Evolutionary conservation across 2,888 invertebrate genomes (phyloP), one percentile per base, ranked within the genome.

Genomic region (Litoditis marina): DNA sequence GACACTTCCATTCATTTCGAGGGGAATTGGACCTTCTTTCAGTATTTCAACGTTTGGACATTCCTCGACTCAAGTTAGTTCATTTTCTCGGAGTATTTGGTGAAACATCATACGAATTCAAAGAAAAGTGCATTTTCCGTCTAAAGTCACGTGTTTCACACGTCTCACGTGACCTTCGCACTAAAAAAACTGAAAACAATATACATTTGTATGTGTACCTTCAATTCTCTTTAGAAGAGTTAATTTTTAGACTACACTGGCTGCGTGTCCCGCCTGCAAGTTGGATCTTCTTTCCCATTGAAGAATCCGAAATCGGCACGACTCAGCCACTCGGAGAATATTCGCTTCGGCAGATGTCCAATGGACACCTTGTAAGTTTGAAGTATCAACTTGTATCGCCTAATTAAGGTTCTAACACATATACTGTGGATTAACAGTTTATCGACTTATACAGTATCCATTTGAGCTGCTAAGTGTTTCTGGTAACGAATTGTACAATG

Each of bases 21-120:
- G 36, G 81, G 81, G 44, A 81, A 81, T 63, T 81, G 79, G 68
- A 72, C 79, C 3, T 81, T 81, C 53, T 81, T 81, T 65, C 66
- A 74, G 36, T 65, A 63, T 22, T 73, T 81, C 56, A 81, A 81
- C 52, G 77, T 77, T 7, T 81, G 81, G 81, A 65, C 70, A 19
- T 76, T 82, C 57, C 53, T 80, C 3, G 79, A 80, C 63, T 55
- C 64, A 52, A 72, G 78, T 77, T 59, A 62, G 69, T 61, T 27
- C n/a, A 11, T 36, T 19, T 28, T 22, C 30, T n/a, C 49, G 22
- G 11, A 2, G 31, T n/a, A 2, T 44, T 42, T 11, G 31, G 27
- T 32, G n/a, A 47, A 25, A 25, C 7, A 5, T 3, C 27, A 16
- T 66, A 30, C 16, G 16, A n/a, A n/a, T n/a, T n/a, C n/a, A n/a